A percentile compares a stretch with the other conserved stretches of the same genome.
Evolutionary conservation across 2,888 invertebrate genomes (phyloP).

Genomic region (Drosophila hamatofila): DNA sequence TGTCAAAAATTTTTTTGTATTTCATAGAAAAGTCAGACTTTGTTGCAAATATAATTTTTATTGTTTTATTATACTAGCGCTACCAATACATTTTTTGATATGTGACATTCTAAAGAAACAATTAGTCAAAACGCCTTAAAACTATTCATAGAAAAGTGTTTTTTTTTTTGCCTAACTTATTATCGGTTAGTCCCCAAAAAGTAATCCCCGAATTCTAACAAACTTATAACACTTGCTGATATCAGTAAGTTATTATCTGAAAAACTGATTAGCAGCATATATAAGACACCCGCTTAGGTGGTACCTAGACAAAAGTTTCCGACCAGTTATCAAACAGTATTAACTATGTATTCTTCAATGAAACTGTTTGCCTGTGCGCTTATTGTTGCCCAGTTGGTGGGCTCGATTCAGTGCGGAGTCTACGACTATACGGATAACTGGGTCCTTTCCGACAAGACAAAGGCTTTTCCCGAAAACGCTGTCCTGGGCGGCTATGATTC

Average conservation of each 20-base stretch:
- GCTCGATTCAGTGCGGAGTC: slow-evolving; percentile 37
- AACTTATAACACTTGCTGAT: slow-evolving; percentile 6
- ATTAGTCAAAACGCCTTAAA: neutral
- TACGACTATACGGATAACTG: slow-evolving; percentile 49
- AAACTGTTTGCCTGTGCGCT: slow-evolving; percentile 16
- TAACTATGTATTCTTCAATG: slow-evolving; percentile 40
- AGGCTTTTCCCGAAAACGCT: slow-evolving; percentile 36
- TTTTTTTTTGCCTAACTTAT: slow-evolving; percentile 21
- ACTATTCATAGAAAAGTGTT: neutral
- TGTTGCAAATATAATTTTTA: neutral
- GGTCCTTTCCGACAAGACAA: slow-evolving; percentile 21
- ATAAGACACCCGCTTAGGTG: neutral
- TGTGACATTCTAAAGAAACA: neutral
- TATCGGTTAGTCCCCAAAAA: neutral
- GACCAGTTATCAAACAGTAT: slow-evolving; percentile 9
- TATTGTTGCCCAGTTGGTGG: slow-evolving; percentile 42
- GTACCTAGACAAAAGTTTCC: neutral
- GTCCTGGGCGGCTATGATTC: slow-evolving; percentile 58
- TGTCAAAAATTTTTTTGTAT: neutral
- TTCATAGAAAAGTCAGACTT: no score
- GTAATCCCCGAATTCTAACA: neutral
- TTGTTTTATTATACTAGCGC: neutral
- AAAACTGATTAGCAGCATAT: neutral
- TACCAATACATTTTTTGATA: neutral
- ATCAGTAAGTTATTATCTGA: slow-evolving; percentile 12